Conservation (phyloP, 2,888 invertebrate species). For the Acronicta aceris region DNA sequence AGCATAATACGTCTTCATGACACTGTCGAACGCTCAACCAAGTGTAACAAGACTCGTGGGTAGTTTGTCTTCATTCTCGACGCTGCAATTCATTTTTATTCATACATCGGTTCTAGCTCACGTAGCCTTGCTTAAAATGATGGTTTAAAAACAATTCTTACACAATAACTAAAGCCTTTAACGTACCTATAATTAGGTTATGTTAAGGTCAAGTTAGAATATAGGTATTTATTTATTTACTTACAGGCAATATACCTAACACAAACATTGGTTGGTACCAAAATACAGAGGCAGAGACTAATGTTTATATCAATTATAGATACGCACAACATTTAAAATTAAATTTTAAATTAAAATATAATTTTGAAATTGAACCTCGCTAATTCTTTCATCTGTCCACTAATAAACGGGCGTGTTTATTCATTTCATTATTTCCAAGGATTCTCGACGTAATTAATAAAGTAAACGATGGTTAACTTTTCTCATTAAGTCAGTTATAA, state of each 20-base stretch:
- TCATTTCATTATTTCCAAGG: constrained; percentile 31
- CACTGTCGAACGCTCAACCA: constrained; percentile 62
- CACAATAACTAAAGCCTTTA: background rate
- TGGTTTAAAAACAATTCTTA: background rate
- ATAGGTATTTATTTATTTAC: too few species aligned
- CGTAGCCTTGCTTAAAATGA: background rate
- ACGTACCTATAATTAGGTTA: too few species aligned
- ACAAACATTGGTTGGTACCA: too few species aligned
- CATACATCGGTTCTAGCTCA: constrained; percentile 26
- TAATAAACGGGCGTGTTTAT: constrained; percentile 27
- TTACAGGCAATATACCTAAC: too few species aligned
- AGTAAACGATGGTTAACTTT: constrained; percentile 48
- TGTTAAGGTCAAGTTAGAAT: too few species aligned
- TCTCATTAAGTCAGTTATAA: constrained; percentile 47
- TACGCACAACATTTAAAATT: too few species aligned
- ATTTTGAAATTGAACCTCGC: background rate
- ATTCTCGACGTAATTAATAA: constrained; percentile 42
- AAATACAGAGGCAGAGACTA: too few species aligned
- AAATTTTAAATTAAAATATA: too few species aligned
- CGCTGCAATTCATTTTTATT: constrained; percentile 61
- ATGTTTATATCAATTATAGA: too few species aligned
- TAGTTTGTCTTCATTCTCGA: constrained; percentile 65
- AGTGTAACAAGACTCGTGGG: constrained; percentile 55
- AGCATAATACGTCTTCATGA: constrained; percentile 73
- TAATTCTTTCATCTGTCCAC: constrained; percentile 5